phyloP scores from a whole-genome alignment of 2,888 invertebrate genomes.

The Nebria brevicollis region DNA sequence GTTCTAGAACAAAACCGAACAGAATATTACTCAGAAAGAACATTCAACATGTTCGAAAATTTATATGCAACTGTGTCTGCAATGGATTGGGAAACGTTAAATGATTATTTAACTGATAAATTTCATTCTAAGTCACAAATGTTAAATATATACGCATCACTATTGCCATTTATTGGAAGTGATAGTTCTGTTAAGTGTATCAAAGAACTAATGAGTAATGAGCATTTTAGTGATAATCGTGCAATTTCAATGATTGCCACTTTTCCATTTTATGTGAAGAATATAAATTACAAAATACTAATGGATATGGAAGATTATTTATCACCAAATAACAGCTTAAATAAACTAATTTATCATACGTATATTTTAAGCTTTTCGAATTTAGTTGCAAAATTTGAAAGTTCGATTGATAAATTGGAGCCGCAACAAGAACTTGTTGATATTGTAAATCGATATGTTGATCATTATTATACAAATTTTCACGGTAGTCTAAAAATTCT shows the following conservation, averaged over 20 bases:
- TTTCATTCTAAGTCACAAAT: not conserved
- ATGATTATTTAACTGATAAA: not conserved
- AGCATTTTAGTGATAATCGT: not conserved
- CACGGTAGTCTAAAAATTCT: not conserved
- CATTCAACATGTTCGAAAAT: conserved; percentile 7
- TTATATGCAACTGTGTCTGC: not conserved
- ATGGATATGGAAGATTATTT: conserved; percentile 10
- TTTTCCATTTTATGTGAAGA: conserved; percentile 25
- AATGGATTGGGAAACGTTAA: not conserved
- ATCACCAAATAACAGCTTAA: conserved; percentile 12
- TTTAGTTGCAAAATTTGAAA: conserved; percentile 8
- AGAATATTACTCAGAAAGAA: not conserved
- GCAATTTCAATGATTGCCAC: conserved; percentile 15
- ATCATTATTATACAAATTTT: conserved; percentile 6
- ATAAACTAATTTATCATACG: conserved; percentile 11
- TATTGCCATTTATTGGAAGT: conserved; percentile 26
- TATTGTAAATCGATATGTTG: conserved; percentile 12
- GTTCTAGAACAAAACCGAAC: not conserved
- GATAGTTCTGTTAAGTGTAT: conserved; percentile 2
- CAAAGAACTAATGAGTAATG: not conserved
- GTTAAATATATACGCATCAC: conserved; percentile 19
- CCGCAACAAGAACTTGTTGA: not conserved
- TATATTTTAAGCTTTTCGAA: conserved; percentile 31
- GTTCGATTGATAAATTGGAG: not conserved
- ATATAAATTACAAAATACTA: conserved; percentile 16